These are phyloP conservation scores for Chlorops oryzae DNA, from an alignment of 1,140 invertebrate species.

Conservation along the genomic window DNA sequence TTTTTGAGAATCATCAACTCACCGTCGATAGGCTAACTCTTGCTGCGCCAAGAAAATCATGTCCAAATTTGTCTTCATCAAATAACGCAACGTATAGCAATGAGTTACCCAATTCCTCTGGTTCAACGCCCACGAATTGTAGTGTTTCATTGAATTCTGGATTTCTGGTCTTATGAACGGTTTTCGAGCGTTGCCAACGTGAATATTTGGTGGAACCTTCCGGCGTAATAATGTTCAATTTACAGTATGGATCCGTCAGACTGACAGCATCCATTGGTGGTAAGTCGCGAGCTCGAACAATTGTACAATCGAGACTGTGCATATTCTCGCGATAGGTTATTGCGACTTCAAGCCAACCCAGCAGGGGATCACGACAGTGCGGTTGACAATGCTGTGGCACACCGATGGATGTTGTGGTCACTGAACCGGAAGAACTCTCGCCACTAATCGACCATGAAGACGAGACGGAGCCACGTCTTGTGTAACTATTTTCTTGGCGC, in stretches of 20 bases:
- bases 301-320: constrained; percentile 70
- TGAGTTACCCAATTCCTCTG: constrained; percentile 62
- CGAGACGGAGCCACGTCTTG: constrained; percentile 38
- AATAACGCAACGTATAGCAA: constrained; percentile 65
- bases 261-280: constrained; percentile 85
- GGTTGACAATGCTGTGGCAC: background rate
- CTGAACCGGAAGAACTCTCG: constrained; percentile 42
- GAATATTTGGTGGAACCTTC: constrained; percentile 41
- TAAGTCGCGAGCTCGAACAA: constrained; percentile 67
- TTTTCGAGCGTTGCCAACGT: constrained; percentile 61
- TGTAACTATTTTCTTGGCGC: constrained; percentile 33
- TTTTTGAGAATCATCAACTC: constrained; percentile 13
- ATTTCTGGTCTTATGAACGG: constrained; percentile 85
- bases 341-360: constrained; percentile 68
- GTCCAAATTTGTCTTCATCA: constrained; percentile 81
- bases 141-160: constrained; percentile 91
- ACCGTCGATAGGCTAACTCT: constrained; percentile 54
- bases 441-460: constrained; percentile 44
- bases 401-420: constrained; percentile 22
- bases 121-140: constrained; percentile 76
- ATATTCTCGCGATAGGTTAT: constrained; percentile 70
- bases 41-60: constrained; percentile 78
- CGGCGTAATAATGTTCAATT: constrained; percentile 67
- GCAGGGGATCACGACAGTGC: constrained; percentile 46
- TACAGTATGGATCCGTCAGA: constrained; percentile 86